A percentile compares a stretch with the other conserved stretches of the same genome.
Evolutionary conservation across 1,140 invertebrate genomes (phyloP).

Genomic region (Aphelinus atriplicis): DNA sequence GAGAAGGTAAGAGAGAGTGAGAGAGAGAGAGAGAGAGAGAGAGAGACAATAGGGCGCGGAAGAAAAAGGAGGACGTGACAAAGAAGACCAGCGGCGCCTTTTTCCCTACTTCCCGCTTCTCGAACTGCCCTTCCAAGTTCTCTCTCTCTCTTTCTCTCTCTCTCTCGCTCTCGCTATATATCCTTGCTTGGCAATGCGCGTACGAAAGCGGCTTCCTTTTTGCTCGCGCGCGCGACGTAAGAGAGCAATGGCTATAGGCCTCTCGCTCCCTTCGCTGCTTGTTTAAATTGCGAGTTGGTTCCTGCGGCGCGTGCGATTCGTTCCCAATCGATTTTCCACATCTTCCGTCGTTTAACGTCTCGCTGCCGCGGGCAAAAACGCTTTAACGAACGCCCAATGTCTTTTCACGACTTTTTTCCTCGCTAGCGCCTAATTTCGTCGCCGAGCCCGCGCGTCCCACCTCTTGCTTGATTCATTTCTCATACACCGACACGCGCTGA

Average conservation of each 20-base stretch:
- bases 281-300: constrained; percentile 46
- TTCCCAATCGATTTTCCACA: constrained; percentile 49
- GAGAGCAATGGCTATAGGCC: background rate
- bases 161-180: background rate
- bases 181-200: background rate
- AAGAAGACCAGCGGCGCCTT: background rate
- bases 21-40: constrained; percentile 10
- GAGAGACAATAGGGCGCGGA: background rate
- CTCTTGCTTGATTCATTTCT: constrained; percentile 2
- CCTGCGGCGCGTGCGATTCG: constrained; percentile 45
- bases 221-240: background rate
- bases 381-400: constrained; percentile 28
- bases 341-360: constrained; percentile 41
- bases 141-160: background rate
- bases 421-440: constrained; percentile 4
- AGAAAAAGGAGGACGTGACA: constrained; percentile 18
- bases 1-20: constrained; percentile 1
- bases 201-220: background rate
- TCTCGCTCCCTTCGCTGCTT: background rate
- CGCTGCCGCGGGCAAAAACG: constrained; percentile 25
- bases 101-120: background rate
- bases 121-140: constrained; percentile 9
- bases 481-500: too few relatives aligned
- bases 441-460: background rate
- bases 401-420: background rate